Conservation (phyloP, 2,797 vertebrate species). For the Danio tinwini region DNA sequence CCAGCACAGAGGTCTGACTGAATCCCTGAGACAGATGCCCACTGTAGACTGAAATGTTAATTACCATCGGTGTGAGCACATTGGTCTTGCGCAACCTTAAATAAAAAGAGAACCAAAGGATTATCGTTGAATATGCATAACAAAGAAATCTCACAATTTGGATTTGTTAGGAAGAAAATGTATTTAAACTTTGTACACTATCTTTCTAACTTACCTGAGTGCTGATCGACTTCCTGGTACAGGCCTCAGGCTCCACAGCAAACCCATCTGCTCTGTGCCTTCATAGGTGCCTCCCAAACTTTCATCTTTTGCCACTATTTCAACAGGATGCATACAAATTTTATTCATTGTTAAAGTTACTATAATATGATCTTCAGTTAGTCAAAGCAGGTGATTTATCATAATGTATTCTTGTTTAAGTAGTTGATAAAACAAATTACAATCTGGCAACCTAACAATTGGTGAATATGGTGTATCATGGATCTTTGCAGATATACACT, state of each 20-base stretch:
- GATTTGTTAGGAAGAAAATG: neutral
- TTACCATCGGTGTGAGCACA: constrained; percentile 51
- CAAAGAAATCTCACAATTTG: neutral
- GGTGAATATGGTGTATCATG: too few species aligned
- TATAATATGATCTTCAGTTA: too few species aligned
- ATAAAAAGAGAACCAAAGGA: neutral
- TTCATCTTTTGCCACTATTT: constrained; percentile 49
- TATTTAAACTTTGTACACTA: neutral
- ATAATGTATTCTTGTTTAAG: too few species aligned
- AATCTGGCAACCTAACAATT: too few species aligned
- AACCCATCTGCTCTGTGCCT: constrained; percentile 59
- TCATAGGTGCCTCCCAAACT: constrained; percentile 54
- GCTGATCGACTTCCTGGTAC: constrained; percentile 55
- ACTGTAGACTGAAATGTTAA: constrained; percentile 55
- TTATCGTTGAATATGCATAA: neutral
- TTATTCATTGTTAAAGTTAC: neutral
- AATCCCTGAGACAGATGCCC: constrained; percentile 58
- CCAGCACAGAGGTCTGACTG: constrained; percentile 40
- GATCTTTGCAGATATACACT: too few species aligned
- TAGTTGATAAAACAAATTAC: neutral
- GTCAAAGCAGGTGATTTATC: too few species aligned
- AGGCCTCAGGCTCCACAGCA: constrained; percentile 60
- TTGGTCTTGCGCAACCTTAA: constrained; percentile 60
- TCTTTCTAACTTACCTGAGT: constrained; percentile 41
- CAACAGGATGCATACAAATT: neutral